These are phyloP conservation scores for Nycticorax nycticorax DNA, from an alignment of 2,113 vertebrate species.

Conservation along the genomic window DNA sequence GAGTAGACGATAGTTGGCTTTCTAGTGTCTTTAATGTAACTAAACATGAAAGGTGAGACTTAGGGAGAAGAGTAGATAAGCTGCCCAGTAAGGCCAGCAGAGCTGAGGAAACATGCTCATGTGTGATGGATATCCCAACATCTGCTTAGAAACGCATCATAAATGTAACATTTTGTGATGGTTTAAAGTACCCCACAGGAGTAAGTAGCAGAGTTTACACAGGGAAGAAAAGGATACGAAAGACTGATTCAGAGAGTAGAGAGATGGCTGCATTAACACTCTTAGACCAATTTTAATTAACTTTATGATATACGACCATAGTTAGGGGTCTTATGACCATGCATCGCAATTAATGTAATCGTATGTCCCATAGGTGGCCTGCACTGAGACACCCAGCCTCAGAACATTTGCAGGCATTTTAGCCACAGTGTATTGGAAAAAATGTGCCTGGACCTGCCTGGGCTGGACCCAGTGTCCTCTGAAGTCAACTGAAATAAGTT, in stretches of 20 bases:
- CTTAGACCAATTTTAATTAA: background rate
- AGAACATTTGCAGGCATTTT: background rate
- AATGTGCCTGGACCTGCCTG: background rate
- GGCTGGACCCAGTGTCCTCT: background rate
- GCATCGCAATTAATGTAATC: background rate
- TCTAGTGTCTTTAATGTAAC: conserved; percentile 14
- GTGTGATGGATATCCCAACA: background rate
- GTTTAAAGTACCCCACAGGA: background rate
- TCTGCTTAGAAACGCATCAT: background rate
- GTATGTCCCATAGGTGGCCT: background rate
- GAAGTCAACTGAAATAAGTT: background rate
- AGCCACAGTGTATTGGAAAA: background rate
- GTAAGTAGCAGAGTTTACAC: background rate
- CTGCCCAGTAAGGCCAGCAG: conserved; percentile 18
- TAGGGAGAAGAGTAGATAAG: conserved; percentile 16
- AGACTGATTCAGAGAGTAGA: background rate
- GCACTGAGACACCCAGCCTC: background rate
- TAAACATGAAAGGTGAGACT: conserved; percentile 37
- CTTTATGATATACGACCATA: background rate
- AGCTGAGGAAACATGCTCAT: conserved; percentile 17
- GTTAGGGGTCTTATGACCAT: background rate
- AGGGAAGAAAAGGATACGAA: background rate
- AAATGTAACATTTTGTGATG: background rate
- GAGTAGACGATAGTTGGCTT: background rate
- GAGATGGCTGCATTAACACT: background rate